These are phyloP conservation scores for Drosophila kepulauana DNA, from an alignment of 1,140 invertebrate genomes.

Conservation along the genomic window DNA sequence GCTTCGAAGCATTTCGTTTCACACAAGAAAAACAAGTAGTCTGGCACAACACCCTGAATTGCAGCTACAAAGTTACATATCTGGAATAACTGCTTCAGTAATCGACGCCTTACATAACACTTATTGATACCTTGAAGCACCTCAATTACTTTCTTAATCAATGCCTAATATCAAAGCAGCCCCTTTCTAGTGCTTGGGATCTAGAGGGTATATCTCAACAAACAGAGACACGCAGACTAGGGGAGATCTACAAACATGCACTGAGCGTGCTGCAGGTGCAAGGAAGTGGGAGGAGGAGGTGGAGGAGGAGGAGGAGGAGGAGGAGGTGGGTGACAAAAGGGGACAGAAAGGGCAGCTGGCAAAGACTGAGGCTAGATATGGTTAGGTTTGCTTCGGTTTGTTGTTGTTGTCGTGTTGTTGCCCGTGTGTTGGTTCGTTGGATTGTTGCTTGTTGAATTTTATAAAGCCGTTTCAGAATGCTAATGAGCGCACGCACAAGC, in stretches of 20 bases:
- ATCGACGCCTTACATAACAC: too few species aligned
- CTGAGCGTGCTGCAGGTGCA: constrained; percentile 14
- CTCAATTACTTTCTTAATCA: constrained; percentile 5
- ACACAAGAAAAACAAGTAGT: too few species aligned
- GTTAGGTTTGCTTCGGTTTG: constrained; percentile 49
- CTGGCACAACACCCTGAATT: too few species aligned
- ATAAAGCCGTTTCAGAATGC: constrained; percentile 82
- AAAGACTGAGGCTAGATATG: constrained; percentile 10
- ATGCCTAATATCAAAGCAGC: not conserved
- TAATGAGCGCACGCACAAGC: constrained; percentile 81
- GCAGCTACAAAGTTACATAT: too few species aligned
- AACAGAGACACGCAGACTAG: constrained; percentile 67
- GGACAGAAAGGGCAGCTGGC: not conserved
- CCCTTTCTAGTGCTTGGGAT: not conserved
- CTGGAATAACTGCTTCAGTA: too few species aligned
- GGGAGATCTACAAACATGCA: constrained; percentile 46
- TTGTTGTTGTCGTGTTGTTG: constrained; percentile 15
- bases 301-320: not conserved
- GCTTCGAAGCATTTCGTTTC: too few species aligned
- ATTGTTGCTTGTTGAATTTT: constrained; percentile 76
- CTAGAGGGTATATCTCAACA: constrained; percentile 36
- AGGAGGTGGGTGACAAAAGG: not conserved
- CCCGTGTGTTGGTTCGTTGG: constrained; percentile 42
- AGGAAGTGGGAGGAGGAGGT: not conserved
- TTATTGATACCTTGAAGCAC: constrained; percentile 4